phyloP scores from a whole-genome alignment of 2,113 vertebrate species.

The Clarias macrocephalus region DNA sequence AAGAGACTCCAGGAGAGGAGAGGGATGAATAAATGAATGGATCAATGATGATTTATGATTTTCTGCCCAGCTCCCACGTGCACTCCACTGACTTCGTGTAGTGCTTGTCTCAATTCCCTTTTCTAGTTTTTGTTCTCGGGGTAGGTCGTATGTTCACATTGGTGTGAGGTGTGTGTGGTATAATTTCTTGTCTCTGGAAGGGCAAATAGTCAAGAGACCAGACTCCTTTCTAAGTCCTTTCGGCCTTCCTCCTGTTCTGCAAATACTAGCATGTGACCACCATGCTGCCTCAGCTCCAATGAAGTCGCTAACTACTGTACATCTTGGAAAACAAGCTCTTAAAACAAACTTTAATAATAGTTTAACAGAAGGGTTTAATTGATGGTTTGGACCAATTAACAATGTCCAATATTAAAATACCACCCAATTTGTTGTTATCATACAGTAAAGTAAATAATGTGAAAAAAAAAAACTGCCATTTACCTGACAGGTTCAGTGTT shows the following conservation, averaged over 20 bases:
- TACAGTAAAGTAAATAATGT: not conserved
- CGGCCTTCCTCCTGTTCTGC: slow-evolving; percentile 15
- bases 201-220: slow-evolving; percentile 46
- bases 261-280: not conserved
- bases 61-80: slow-evolving; percentile 6
- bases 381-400: not conserved
- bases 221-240: slow-evolving; percentile 42
- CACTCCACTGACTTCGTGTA: not conserved
- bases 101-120: slow-evolving; percentile 47
- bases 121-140: slow-evolving; percentile 38
- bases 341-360: not conserved
- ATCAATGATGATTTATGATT: slow-evolving; percentile 49
- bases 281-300: not conserved
- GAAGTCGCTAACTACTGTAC: not conserved
- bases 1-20: slow-evolving; percentile 26
- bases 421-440: not conserved
- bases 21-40: slow-evolving; percentile 44
- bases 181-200: slow-evolving; percentile 45
- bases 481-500: not conserved
- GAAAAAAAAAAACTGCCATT: not conserved
- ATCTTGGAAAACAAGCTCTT: not conserved
- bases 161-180: not conserved
- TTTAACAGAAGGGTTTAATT: not conserved
- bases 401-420: not conserved
- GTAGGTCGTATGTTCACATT: not conserved